phyloP scores from a whole-genome alignment of 1,140 invertebrate genomes.

The Xylocopa sonorina region DNA sequence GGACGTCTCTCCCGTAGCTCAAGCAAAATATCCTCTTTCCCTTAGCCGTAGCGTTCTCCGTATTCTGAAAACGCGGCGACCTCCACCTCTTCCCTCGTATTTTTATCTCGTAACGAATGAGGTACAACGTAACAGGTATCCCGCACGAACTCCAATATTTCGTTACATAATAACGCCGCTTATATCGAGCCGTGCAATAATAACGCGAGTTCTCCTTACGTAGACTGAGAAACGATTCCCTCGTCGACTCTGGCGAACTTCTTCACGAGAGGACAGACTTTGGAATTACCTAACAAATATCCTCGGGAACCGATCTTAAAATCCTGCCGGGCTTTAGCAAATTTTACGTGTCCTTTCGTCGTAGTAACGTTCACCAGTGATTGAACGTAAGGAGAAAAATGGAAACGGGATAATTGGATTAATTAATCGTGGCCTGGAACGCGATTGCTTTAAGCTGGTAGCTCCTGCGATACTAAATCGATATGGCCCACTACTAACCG shows the following conservation, averaged over 20 bases:
- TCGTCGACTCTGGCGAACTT: background rate
- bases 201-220: constrained; percentile 2
- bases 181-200: constrained; percentile 9
- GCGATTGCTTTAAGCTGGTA: constrained; percentile 12
- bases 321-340: no score
- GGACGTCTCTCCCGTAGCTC: no score
- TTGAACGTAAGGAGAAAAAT: no score
- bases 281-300: background rate
- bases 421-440: constrained; percentile 15
- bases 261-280: no score
- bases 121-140: constrained; percentile 32
- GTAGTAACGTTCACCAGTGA: background rate
- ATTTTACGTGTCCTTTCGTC: no score
- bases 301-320: no score
- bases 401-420: background rate
- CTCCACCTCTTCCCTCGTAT: background rate
- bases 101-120: constrained; percentile 43
- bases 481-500: constrained; percentile 33
- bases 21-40: background rate
- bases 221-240: background rate
- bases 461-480: constrained; percentile 37
- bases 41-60: background rate
- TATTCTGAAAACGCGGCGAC: background rate
- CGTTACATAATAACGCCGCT: constrained; percentile 30
- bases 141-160: constrained; percentile 30